These are phyloP conservation scores for Campylorhamphus procurvoides DNA, from an alignment of 2,113 vertebrate genomes.

Conservation along the genomic window DNA sequence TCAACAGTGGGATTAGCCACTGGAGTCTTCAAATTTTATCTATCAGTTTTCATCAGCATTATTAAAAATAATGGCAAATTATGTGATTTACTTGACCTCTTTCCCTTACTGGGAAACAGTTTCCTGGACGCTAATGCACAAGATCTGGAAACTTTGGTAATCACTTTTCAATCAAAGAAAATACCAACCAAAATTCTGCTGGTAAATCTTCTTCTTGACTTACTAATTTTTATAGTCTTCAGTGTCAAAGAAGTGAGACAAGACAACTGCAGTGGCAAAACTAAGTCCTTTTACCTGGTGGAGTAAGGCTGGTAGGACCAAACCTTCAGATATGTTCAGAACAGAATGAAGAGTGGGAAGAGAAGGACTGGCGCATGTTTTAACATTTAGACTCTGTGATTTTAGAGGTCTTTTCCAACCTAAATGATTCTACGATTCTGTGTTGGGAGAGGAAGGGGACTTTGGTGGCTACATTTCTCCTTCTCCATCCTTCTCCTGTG, in stretches of 20 bases:
- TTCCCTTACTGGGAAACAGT: background rate
- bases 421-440: background rate
- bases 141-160: background rate
- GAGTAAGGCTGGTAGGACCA: background rate
- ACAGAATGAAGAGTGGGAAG: background rate
- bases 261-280: background rate
- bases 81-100: background rate
- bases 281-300: background rate
- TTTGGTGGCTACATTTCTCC: background rate
- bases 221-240: background rate
- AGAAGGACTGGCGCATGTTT: background rate
- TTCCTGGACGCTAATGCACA: background rate
- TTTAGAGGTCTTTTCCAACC: background rate
- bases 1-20: background rate
- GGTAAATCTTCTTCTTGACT: background rate
- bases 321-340: background rate
- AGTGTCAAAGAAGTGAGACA: background rate
- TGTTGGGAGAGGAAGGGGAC: background rate
- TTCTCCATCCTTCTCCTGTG: fast-evolving
- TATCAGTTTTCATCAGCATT: background rate
- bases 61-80: background rate
- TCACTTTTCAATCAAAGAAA: background rate
- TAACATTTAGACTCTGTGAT: background rate
- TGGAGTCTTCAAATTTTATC: background rate
- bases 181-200: background rate